Conservation (phyloP, 2,888 invertebrate genomes). For the Bugulina stolonifera region DNA sequence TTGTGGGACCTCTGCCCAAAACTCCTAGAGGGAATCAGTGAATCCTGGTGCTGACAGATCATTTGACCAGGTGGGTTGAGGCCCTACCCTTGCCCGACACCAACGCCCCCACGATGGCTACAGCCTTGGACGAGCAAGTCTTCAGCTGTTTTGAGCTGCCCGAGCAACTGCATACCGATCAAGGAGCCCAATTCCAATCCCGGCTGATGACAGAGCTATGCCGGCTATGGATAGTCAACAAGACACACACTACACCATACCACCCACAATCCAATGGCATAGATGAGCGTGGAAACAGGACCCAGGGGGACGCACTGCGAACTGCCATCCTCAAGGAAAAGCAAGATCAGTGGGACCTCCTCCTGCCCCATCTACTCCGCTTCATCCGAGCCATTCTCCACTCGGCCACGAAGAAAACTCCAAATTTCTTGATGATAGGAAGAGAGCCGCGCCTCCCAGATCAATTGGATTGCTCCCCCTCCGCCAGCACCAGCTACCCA, state of each 20-base stretch:
- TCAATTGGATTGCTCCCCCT: background rate
- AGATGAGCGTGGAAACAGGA: background rate
- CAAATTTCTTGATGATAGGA: background rate
- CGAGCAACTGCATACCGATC: background rate
- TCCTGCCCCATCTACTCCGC: background rate
- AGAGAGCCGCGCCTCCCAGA: background rate
- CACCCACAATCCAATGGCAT: background rate
- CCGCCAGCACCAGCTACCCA: background rate
- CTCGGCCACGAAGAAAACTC: background rate
- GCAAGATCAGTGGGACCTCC: background rate
- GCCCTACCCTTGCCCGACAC: background rate
- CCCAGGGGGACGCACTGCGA: background rate
- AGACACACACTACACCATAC: background rate
- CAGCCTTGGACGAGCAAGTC: background rate
- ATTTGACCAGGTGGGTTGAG: background rate
- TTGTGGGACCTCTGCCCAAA: background rate
- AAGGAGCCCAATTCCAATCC: background rate
- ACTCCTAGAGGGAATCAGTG: background rate
- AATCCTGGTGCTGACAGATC: background rate
- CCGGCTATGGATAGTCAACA: background rate
- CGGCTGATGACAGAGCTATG: background rate
- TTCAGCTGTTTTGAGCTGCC: background rate
- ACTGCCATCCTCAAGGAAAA: background rate
- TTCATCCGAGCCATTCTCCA: background rate
- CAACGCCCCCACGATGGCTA: background rate